phyloP scores from a whole-genome alignment of 2,888 invertebrate species.

The Venusia cambrica region DNA sequence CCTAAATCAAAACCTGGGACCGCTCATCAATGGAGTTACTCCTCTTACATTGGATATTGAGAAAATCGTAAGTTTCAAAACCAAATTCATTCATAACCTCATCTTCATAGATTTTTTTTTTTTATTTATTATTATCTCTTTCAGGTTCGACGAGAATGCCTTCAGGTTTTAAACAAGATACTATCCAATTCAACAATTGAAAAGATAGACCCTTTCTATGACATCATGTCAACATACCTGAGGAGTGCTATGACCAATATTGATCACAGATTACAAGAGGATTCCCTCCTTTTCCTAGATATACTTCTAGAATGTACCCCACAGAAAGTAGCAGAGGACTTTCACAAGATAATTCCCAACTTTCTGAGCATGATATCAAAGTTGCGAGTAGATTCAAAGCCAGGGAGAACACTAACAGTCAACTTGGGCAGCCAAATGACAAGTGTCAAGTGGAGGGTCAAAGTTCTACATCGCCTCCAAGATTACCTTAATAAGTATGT shows the following conservation, averaged over 20 bases:
- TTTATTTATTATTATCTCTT: no score
- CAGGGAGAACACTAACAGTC: slow-evolving; percentile 85
- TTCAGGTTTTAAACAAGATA: slow-evolving; percentile 78
- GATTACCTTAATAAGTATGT: slow-evolving; percentile 65
- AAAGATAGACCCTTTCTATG: slow-evolving; percentile 87
- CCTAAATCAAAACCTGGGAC: slow-evolving; percentile 82
- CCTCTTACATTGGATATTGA: slow-evolving; percentile 88
- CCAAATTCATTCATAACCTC: no score
- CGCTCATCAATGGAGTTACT: slow-evolving; percentile 85
- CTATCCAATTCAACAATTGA: slow-evolving; percentile 59
- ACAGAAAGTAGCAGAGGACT: slow-evolving; percentile 83
- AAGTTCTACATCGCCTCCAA: slow-evolving; percentile 87
- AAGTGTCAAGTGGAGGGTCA: slow-evolving; percentile 89
- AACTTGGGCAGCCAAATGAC: slow-evolving; percentile 87
- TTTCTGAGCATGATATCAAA: slow-evolving; percentile 93
- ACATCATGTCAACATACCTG: slow-evolving; percentile 88
- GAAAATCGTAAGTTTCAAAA: slow-evolving; percentile 72
- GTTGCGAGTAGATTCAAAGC: slow-evolving; percentile 82
- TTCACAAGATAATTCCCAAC: slow-evolving; percentile 87
- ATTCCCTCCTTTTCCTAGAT: slow-evolving; percentile 90
- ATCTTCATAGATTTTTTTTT: no score
- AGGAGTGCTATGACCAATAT: slow-evolving; percentile 96
- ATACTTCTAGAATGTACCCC: slow-evolving; percentile 86
- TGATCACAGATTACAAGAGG: slow-evolving; percentile 88
- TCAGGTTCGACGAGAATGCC: slow-evolving; percentile 78